phyloP scores from a whole-genome alignment of 1,140 invertebrate genomes.

The Pentalonia nigronervosa region DNA sequence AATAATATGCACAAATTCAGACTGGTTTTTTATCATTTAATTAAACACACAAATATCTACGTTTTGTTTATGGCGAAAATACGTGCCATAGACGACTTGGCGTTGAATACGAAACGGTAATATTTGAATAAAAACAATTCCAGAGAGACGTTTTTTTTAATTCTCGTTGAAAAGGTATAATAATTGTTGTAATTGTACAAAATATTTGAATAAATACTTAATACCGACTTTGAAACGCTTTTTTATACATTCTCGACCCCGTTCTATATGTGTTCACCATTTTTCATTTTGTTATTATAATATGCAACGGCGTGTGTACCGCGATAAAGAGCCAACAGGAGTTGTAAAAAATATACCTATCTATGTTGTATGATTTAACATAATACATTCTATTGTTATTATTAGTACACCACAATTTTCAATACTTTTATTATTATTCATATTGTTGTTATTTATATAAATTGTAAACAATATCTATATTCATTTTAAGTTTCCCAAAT shows the following conservation, averaged over 20 bases:
- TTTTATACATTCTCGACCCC: not conserved
- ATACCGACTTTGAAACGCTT: not conserved
- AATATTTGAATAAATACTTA: not conserved
- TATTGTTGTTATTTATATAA: not conserved
- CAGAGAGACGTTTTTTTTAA: not conserved
- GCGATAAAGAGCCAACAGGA: not conserved
- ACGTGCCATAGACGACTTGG: not conserved
- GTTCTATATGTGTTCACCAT: no score
- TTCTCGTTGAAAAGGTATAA: not conserved
- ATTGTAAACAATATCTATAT: not conserved
- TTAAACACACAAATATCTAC: not conserved
- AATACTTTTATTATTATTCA: not conserved
- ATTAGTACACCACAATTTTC: not conserved
- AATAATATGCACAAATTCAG: not conserved
- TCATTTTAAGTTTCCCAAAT: no score
- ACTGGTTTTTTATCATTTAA: constrained; percentile 1
- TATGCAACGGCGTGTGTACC: not conserved
- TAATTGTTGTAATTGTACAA: not conserved
- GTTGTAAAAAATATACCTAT: not conserved
- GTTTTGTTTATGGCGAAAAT: constrained; percentile 1
- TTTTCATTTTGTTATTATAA: not conserved
- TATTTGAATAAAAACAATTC: constrained; percentile 10
- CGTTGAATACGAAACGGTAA: not conserved
- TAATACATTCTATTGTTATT: not conserved
- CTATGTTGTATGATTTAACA: not conserved